phyloP scores from a whole-genome alignment of 2,888 invertebrate genomes.

The Volucella inanis region DNA sequence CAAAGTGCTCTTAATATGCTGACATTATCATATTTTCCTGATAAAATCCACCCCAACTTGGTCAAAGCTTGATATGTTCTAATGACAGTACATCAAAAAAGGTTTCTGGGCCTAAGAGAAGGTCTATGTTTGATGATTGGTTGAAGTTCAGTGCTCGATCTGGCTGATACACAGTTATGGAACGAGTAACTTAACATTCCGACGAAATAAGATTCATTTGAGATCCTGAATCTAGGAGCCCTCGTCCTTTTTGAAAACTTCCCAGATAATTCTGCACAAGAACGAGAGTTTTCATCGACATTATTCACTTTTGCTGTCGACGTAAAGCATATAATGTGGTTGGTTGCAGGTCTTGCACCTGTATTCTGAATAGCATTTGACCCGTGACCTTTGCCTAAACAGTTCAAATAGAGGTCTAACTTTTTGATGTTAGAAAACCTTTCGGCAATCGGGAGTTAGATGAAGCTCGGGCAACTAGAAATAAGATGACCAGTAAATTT shows the following conservation, averaged over 20 bases:
- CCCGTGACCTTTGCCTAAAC: neutral
- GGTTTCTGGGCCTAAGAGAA: neutral
- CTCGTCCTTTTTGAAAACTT: neutral
- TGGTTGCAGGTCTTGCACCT: neutral
- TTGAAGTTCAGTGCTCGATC: too few relatives aligned
- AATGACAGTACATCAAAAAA: slow-evolving; percentile 13
- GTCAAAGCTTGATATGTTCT: too few relatives aligned
- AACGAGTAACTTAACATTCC: neutral
- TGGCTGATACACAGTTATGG: neutral
- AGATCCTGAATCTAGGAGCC: neutral
- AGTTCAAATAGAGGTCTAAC: neutral
- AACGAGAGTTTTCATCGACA: neutral
- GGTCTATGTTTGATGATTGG: slow-evolving; percentile 4
- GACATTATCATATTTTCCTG: too few relatives aligned
- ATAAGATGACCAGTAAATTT: too few relatives aligned
- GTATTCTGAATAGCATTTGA: neutral
- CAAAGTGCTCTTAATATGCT: too few relatives aligned
- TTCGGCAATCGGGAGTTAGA: too few relatives aligned
- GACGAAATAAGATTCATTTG: neutral
- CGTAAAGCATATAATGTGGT: neutral
- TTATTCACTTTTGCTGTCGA: neutral
- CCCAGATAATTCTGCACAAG: neutral
- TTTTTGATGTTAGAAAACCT: too few relatives aligned
- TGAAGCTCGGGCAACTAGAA: neutral
- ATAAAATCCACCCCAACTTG: too few relatives aligned